Conservation (phyloP, 2,113 vertebrate genomes). For the Trochalopteron elliotii region DNA sequence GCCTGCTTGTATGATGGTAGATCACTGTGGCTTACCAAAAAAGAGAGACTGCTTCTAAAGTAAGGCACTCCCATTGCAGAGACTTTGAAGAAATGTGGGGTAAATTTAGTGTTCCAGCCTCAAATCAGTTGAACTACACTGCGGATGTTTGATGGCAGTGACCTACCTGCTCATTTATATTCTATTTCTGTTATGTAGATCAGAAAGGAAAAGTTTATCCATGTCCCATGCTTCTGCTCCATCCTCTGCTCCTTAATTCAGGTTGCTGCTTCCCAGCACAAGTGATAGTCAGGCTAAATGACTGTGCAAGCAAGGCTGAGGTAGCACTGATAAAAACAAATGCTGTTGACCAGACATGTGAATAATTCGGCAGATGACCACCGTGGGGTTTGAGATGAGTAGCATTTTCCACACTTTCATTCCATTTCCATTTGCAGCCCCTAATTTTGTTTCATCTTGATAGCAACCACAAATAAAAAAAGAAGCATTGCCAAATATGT, state of each 20-base stretch:
- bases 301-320: background rate
- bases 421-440: background rate
- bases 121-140: background rate
- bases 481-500: background rate
- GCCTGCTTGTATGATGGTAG: background rate
- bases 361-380: background rate
- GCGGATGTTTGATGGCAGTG: accelerated
- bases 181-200: background rate
- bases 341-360: background rate
- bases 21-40: slow-evolving; percentile 7
- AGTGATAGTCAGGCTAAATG: background rate
- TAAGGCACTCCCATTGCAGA: background rate
- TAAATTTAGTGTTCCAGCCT: background rate
- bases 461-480: background rate
- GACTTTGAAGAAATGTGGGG: background rate
- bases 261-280: background rate
- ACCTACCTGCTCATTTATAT: background rate
- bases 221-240: background rate
- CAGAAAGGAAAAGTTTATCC: background rate
- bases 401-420: background rate
- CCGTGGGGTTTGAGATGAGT: background rate
- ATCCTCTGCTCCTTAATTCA: background rate
- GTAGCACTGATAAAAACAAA: background rate
- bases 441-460: background rate
- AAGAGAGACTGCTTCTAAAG: background rate